These are phyloP conservation scores for Apodemia mormo DNA, from an alignment of 2,888 invertebrate species.

Conservation along the genomic window DNA sequence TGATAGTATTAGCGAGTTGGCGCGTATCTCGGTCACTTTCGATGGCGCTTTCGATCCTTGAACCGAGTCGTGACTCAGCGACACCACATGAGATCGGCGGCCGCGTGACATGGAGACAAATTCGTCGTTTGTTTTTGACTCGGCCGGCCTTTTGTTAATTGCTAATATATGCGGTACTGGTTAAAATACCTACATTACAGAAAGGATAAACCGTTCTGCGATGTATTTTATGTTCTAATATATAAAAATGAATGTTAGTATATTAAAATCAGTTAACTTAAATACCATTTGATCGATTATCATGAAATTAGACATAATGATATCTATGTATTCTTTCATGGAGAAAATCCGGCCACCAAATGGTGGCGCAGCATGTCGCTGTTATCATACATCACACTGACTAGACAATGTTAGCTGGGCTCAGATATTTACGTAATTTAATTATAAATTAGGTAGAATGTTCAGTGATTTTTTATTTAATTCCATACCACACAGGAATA, in stretches of 20 bases:
- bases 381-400: neutral
- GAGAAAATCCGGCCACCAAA: no score
- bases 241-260: no score
- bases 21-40: slow-evolving; percentile 11
- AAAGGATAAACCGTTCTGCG: neutral
- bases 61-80: slow-evolving; percentile 18
- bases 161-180: neutral
- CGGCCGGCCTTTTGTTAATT: neutral
- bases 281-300: no score
- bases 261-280: no score
- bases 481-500: no score
- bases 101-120: neutral
- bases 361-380: no score
- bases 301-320: no score
- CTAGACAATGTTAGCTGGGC: neutral
- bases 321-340: no score
- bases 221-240: neutral
- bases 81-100: neutral
- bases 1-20: no score
- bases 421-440: no score
- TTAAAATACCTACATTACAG: neutral
- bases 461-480: no score
- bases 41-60: slow-evolving; percentile 8
- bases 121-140: neutral
- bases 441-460: no score